phyloP scores from a whole-genome alignment of 2,888 invertebrate genomes.

The Pyrochroa serraticornis region DNA sequence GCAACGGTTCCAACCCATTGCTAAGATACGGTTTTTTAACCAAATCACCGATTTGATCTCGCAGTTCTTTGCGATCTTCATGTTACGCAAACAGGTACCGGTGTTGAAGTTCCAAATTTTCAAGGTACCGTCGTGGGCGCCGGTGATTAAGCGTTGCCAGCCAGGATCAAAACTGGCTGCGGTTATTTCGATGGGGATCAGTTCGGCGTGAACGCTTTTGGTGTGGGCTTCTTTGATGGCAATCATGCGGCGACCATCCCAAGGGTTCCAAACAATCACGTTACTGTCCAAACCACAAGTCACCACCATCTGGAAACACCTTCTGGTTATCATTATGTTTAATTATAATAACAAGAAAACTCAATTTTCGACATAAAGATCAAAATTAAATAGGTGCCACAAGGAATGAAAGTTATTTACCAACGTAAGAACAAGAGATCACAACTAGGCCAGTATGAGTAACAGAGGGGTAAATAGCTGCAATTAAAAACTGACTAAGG shows the following conservation, averaged over 20 bases:
- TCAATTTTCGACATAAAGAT: no score
- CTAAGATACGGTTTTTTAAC: constrained; percentile 68
- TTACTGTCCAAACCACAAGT: constrained; percentile 81
- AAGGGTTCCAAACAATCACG: constrained; percentile 83
- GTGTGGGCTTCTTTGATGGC: constrained; percentile 76
- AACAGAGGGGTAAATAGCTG: no score
- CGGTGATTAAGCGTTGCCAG: constrained; percentile 75
- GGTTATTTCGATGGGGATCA: constrained; percentile 74
- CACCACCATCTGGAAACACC: constrained; percentile 65
- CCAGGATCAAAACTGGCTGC: constrained; percentile 79
- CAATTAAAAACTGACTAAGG: no score
- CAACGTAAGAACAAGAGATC: no score
- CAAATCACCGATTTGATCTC: constrained; percentile 63
- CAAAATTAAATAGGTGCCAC: no score
- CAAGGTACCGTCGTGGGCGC: constrained; percentile 77
- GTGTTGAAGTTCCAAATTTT: constrained; percentile 88
- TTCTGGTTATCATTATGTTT: no score
- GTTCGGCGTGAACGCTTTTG: constrained; percentile 68
- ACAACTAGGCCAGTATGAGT: no score
- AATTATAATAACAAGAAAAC: no score
- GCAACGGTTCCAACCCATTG: constrained; percentile 79
- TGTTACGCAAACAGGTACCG: constrained; percentile 72
- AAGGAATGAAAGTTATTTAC: no score
- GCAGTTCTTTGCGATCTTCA: constrained; percentile 58
- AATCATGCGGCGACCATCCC: constrained; percentile 71